A percentile compares a stretch with the other conserved stretches of the same genome.
phyloP scores from a whole-genome alignment of 2,113 vertebrate species.

The Zosterops lateralis region DNA sequence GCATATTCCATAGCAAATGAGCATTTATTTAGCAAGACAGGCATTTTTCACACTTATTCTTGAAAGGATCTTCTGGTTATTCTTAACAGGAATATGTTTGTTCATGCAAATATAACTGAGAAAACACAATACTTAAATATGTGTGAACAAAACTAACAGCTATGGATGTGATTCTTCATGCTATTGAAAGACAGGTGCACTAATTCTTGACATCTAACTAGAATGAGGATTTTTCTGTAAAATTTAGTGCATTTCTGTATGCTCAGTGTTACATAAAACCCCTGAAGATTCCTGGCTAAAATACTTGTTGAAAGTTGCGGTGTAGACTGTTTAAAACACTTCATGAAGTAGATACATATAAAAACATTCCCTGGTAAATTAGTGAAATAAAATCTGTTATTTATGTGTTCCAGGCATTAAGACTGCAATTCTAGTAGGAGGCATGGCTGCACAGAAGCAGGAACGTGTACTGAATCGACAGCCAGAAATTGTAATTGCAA shows the following conservation, averaged over 20 bases:
- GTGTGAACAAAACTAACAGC: neutral
- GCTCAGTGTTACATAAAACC: neutral
- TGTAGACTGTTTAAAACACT: neutral
- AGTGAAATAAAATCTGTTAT: neutral
- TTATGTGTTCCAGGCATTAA: conserved; percentile 79
- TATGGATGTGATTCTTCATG: neutral
- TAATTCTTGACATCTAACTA: neutral
- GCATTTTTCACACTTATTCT: neutral
- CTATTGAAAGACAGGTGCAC: neutral
- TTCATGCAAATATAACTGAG: neutral
- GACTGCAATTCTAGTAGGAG: conserved; percentile 90
- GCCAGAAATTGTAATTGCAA: conserved; percentile 92
- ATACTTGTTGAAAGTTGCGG: neutral
- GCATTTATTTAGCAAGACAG: neutral
- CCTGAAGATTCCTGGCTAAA: neutral
- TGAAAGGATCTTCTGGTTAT: neutral
- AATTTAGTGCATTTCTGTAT: neutral
- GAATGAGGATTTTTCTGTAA: neutral
- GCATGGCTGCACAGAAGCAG: conserved; percentile 93
- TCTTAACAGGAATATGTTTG: neutral
- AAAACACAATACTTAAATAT: neutral
- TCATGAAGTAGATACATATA: neutral
- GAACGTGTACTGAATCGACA: conserved; percentile 83
- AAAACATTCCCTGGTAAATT: neutral
- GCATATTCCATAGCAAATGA: neutral